A percentile compares a stretch with the other conserved stretches of the same genome.
phyloP scores from a whole-genome alignment of 2,797 vertebrate species.

The Trachurus trachurus region DNA sequence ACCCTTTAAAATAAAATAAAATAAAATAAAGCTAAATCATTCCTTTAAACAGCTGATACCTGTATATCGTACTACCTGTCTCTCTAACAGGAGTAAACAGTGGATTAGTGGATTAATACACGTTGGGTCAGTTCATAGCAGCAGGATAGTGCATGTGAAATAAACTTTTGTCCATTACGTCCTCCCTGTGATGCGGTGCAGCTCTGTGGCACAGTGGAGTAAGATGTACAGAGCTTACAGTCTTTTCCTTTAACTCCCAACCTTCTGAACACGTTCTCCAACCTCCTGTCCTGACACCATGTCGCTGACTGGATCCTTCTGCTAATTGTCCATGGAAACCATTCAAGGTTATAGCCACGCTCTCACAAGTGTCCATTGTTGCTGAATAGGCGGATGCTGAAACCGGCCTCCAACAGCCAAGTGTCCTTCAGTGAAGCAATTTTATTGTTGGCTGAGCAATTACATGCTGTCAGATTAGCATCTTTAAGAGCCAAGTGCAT shows the following conservation, averaged over 20 bases:
- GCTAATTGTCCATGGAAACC: conserved; percentile 5
- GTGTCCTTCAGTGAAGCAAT: conserved; percentile 49
- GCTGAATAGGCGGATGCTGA: conserved; percentile 45
- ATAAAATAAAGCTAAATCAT: no score
- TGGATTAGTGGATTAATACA: no score
- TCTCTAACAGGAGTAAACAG: no score
- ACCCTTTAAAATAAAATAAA: no score
- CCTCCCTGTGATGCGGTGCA: neutral
- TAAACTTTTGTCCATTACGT: no score
- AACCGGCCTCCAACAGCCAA: conserved; percentile 38
- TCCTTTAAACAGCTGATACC: no score
- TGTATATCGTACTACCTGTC: no score
- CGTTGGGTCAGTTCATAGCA: no score
- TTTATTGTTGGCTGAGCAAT: conserved; percentile 62
- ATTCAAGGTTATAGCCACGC: neutral
- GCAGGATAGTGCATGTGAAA: no score
- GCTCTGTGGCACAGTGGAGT: neutral
- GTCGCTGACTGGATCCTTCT: neutral
- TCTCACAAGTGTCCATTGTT: conserved; percentile 40
- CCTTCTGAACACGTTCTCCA: neutral
- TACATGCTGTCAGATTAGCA: conserved; percentile 75
- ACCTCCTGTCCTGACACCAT: neutral
- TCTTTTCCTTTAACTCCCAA: neutral
- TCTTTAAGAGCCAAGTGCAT: conserved; percentile 55
- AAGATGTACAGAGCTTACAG: no score